Evolutionary conservation across 2,888 invertebrate genomes (phyloP), one percentile per base, ranked within the genome.

Genomic region (Fragum fragum): DNA sequence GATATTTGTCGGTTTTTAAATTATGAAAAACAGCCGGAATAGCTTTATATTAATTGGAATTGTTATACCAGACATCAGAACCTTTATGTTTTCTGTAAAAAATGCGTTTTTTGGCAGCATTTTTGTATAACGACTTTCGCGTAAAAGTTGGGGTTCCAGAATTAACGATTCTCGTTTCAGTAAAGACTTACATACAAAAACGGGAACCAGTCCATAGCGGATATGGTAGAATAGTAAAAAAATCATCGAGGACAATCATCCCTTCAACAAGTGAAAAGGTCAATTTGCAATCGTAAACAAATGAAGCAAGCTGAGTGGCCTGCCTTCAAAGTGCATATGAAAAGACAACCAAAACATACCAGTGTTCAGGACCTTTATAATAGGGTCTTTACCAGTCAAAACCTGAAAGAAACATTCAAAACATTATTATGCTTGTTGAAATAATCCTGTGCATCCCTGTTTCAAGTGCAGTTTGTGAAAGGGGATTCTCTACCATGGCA

Each of bases 401-500:
- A 71, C 52, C 59, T 53, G 11, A 26, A 52, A 32, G 63, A 42
- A 68, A 23, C 18, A 39, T 76, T 36, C 9, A 71, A n/a, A 76
- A 76, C 53, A 61, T 76, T 16, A 11, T 71, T 1, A 71, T 76
- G 42, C 39, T 85, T 6, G 53, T 79, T 36, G 79, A 86, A 52
- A 73, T 82, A 11, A 59, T 87, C 29, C 53, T 87, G 16, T 71
- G 73, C 29, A 57, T 36, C 3, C 32, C 32, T 36, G 9, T 36
- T 36, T 36, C 32, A 36, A 36, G 32, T 36, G 32, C 9, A 36
- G 68, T 78, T 3, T 85, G 85, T 81, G 83, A 83, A 32, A 70
- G 86, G 26, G 85, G 88, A 0, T 88, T 85, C 57, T 85, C 79
- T 21, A 73, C 79, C 1, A 80, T 86, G 76, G 59, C 78, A 5